Percentiles rank a stretch among this genome's conserved stretches.
These are phyloP conservation scores for Dasysyrphus albostriatus DNA, from an alignment of 2,888 invertebrate species.

Conservation along the genomic window DNA sequence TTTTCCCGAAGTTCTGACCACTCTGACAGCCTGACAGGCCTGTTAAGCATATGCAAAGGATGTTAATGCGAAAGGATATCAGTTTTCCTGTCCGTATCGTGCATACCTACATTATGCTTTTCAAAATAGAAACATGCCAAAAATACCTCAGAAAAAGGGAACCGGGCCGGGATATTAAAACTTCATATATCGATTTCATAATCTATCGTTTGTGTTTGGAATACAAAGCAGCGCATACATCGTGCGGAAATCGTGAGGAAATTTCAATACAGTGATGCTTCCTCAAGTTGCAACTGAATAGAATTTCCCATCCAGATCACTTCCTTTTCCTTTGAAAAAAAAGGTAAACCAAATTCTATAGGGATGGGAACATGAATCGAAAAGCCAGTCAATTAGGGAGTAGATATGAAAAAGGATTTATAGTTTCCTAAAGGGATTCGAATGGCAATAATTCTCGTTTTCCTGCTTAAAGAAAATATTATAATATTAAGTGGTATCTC, in stretches of 20 bases:
- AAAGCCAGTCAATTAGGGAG: slow-evolving; percentile 9
- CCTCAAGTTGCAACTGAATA: background rate
- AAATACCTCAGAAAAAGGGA: background rate
- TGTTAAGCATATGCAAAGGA: slow-evolving; percentile 1
- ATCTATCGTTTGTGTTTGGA: slow-evolving; percentile 45
- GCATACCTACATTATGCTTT: no score
- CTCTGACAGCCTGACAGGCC: slow-evolving; percentile 9
- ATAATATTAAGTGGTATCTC: background rate
- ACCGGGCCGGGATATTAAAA: slow-evolving; percentile 44
- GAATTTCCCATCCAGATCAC: background rate
- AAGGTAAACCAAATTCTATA: slow-evolving; percentile 14
- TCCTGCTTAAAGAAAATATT: background rate
- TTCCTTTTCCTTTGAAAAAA: background rate
- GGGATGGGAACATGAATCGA: background rate
- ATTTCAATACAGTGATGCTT: slow-evolving; percentile 2
- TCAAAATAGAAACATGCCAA: slow-evolving; percentile 46
- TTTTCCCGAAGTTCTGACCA: background rate
- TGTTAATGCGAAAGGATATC: slow-evolving; percentile 38
- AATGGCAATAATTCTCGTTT: background rate
- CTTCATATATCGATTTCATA: slow-evolving; percentile 58
- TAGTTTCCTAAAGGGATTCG: background rate
- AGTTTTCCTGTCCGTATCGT: slow-evolving; percentile 33
- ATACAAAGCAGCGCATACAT: slow-evolving; percentile 17
- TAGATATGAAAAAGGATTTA: background rate
- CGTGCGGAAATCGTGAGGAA: background rate